Conservation (phyloP, 2,888 invertebrate genomes). For the Patella pellucida region DNA sequence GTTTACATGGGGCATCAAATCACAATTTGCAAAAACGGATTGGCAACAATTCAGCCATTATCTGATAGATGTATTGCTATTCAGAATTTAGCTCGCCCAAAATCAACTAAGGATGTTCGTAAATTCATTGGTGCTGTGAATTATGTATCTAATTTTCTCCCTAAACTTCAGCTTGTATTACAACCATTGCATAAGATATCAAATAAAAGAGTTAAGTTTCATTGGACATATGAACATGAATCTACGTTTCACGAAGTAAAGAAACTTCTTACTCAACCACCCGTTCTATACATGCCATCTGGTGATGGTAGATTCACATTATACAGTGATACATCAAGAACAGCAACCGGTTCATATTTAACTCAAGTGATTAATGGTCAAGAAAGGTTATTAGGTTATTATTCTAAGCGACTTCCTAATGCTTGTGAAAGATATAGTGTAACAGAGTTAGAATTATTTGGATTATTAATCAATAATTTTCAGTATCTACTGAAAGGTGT, state of each 20-base stretch:
- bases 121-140: not conserved
- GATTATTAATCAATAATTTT: not conserved
- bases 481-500: not conserved
- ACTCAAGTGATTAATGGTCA: not conserved
- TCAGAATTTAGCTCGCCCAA: not conserved
- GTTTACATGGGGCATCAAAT: not conserved
- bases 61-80: not conserved
- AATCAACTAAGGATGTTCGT: not conserved
- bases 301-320: not conserved
- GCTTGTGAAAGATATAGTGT: not conserved
- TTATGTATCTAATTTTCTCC: not conserved
- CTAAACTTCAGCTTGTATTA: not conserved
- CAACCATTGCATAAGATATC: not conserved
- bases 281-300: not conserved
- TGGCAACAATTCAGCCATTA: not conserved
- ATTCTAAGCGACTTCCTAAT: not conserved
- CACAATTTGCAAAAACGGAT: not conserved
- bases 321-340: not conserved
- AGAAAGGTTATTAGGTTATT: not conserved
- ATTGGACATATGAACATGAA: not conserved
- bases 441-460: not conserved
- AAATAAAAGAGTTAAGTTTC: not conserved
- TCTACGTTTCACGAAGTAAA: not conserved
- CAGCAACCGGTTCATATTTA: constrained; percentile 5
- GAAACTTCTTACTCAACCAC: not conserved